phyloP scores from a whole-genome alignment of 1,140 invertebrate genomes.

The Anoplophora glabripennis region DNA sequence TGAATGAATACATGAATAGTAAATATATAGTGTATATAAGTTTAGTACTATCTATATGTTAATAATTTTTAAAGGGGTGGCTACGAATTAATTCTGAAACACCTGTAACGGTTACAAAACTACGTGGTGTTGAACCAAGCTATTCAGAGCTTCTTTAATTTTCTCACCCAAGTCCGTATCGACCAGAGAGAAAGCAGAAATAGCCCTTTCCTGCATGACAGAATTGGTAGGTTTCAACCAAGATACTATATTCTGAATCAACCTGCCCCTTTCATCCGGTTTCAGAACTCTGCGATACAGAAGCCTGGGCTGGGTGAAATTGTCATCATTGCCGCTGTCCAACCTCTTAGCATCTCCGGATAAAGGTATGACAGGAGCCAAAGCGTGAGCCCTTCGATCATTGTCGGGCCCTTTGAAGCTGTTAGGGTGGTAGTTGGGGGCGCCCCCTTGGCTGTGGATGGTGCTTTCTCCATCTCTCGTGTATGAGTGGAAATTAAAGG shows the following conservation, averaged over 20 bases:
- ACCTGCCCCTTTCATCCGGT: conserved; percentile 64
- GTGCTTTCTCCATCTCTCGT: conserved; percentile 81
- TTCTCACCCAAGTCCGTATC: conserved; percentile 64
- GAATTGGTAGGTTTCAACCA: conserved; percentile 73
- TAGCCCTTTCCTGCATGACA: conserved; percentile 79
- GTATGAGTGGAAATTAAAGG: conserved; percentile 66
- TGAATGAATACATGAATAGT: too few species aligned
- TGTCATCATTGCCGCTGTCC: conserved; percentile 84
- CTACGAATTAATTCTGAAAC: too few species aligned
- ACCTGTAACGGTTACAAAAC: too few species aligned
- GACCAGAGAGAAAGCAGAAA: conserved; percentile 65
- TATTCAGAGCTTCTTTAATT: too few species aligned
- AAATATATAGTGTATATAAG: too few species aligned
- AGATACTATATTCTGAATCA: conserved; percentile 77
- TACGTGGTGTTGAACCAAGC: too few species aligned
- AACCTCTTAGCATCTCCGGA: conserved; percentile 64
- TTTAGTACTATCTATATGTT: too few species aligned
- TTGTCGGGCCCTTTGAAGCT: conserved; percentile 83
- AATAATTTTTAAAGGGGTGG: too few species aligned
- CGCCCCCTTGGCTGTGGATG: conserved; percentile 67
- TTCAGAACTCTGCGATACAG: conserved; percentile 58
- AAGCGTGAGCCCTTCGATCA: conserved; percentile 52
- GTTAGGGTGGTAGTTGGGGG: conserved; percentile 95
- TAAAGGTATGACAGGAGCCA: conserved; percentile 55
- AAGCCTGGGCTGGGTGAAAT: conserved; percentile 75